Percentiles rank a stretch among this genome's conserved stretches.
Evolutionary conservation across 2,888 invertebrate genomes (phyloP).

Genomic region (Chrysomela aeneicollis): DNA sequence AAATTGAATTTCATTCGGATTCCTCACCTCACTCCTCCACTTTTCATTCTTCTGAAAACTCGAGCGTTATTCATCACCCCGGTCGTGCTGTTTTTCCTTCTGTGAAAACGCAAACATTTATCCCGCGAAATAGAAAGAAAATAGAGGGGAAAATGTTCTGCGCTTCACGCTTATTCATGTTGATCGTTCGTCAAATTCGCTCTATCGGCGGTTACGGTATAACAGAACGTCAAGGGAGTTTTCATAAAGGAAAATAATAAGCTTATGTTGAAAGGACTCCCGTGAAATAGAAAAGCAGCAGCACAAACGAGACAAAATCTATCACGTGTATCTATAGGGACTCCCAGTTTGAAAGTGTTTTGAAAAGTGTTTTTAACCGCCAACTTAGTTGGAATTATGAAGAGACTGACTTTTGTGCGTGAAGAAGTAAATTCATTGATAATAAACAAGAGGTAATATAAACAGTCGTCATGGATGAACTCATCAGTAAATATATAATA

Average conservation of each 20-base stretch:
- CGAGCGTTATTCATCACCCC: slow-evolving; percentile 54
- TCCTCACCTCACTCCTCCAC: not conserved
- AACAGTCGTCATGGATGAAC: too few relatives aligned
- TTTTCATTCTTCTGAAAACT: slow-evolving; percentile 19
- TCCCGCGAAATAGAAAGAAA: slow-evolving; percentile 58
- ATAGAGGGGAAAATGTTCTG: slow-evolving; percentile 51
- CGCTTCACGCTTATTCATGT: slow-evolving; percentile 47
- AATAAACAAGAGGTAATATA: too few relatives aligned
- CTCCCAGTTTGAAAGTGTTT: too few relatives aligned
- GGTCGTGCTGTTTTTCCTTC: slow-evolving; percentile 45
- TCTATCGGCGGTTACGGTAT: slow-evolving; percentile 28
- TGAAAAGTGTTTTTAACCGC: too few relatives aligned
- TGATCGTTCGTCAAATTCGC: slow-evolving; percentile 48
- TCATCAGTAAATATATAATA: too few relatives aligned
- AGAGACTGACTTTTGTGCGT: too few relatives aligned
- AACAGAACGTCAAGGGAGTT: not conserved
- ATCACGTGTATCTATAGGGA: too few relatives aligned
- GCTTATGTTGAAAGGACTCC: slow-evolving; percentile 4
- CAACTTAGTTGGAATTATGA: too few relatives aligned
- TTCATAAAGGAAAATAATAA: not conserved
- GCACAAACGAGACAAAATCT: too few relatives aligned
- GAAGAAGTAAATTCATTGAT: too few relatives aligned
- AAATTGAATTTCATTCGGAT: not conserved
- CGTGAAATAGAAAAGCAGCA: too few relatives aligned
- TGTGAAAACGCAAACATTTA: slow-evolving; percentile 53